Conservation (phyloP, 1,140 invertebrate genomes). For the Hyposmocoma kahamanoa region DNA sequence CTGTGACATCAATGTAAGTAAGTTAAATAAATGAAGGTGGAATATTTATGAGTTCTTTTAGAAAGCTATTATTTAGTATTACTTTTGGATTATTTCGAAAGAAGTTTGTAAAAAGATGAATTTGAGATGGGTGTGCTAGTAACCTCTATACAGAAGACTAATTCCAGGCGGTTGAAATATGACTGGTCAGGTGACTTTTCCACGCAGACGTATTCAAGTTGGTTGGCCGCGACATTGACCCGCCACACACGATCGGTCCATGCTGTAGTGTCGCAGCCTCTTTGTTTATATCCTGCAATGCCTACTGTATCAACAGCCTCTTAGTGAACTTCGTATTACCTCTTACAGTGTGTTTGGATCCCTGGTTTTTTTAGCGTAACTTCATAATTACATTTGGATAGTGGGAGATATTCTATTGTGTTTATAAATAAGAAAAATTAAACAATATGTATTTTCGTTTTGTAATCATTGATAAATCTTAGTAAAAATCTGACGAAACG, state of each 20-base stretch:
- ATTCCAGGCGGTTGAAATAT: constrained; percentile 28
- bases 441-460: too few relatives aligned
- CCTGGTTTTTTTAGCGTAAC: too few relatives aligned
- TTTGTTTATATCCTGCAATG: constrained; percentile 63
- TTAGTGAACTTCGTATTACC: too few relatives aligned
- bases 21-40: not conserved
- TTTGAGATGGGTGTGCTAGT: constrained; percentile 32
- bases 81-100: not conserved
- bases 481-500: too few relatives aligned
- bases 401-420: too few relatives aligned
- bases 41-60: constrained; percentile 6
- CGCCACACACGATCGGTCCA: constrained; percentile 59
- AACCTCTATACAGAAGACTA: constrained; percentile 40
- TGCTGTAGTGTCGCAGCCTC: constrained; percentile 66
- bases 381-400: too few relatives aligned
- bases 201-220: constrained; percentile 42
- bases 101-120: too few relatives aligned
- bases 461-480: too few relatives aligned
- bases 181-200: constrained; percentile 53
- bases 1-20: too few relatives aligned
- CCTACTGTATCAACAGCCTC: constrained; percentile 15
- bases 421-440: too few relatives aligned
- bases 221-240: constrained; percentile 67
- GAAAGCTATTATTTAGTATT: constrained; percentile 9
- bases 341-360: too few relatives aligned